Conservation (phyloP, 2,797 vertebrate genomes). For the Pelobates cultripes region DNA sequence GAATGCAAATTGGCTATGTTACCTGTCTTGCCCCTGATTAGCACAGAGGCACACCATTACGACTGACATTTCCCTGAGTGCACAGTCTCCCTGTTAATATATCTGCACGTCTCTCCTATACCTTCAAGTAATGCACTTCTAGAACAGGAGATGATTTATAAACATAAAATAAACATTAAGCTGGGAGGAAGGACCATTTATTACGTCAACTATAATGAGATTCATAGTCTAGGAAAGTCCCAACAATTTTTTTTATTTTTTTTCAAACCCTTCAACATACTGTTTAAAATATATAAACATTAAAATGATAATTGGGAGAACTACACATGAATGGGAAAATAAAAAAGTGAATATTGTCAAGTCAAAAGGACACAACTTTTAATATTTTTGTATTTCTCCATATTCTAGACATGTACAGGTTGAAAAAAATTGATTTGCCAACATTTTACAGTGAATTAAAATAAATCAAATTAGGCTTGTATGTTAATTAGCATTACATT, state of each 20-base stretch:
- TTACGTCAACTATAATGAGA: neutral
- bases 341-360: no score
- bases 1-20: constrained; percentile 54
- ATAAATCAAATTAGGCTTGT: no score
- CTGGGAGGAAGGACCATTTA: constrained; percentile 44
- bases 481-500: no score
- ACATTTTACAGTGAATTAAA: no score
- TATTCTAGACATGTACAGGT: no score
- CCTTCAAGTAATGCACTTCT: constrained; percentile 42
- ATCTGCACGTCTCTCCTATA: constrained; percentile 48
- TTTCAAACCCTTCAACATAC: constrained; percentile 6
- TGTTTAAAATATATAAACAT: constrained; percentile 36
- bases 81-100: constrained; percentile 60
- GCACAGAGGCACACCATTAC: constrained; percentile 56
- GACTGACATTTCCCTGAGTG: constrained; percentile 59
- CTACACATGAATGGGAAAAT: no score
- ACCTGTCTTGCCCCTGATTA: constrained; percentile 56
- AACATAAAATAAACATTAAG: constrained; percentile 58
- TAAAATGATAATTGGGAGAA: constrained; percentile 4
- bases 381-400: no score
- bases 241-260: no score
- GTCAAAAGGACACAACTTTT: no score
- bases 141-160: constrained; percentile 54
- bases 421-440: no score
- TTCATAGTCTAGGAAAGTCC: constrained; percentile 30